Conservation (phyloP, 2,797 vertebrate species). For the Crenichthys baileyi region DNA sequence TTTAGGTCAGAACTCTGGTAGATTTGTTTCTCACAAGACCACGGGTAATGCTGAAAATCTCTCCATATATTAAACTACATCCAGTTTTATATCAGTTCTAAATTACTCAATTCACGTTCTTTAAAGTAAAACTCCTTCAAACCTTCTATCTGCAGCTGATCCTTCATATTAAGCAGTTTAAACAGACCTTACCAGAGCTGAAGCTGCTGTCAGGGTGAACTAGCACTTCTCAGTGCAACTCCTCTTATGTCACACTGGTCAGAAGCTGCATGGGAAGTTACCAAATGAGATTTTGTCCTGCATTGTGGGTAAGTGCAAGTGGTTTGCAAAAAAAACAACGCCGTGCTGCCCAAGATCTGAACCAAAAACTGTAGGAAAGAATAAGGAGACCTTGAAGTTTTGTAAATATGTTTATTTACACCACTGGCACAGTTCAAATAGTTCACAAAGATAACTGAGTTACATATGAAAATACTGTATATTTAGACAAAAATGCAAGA, state of each 20-base stretch:
- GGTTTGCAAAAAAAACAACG: not conserved
- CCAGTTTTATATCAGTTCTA: too few relatives aligned
- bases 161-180: not conserved
- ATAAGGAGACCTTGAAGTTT: constrained; percentile 1
- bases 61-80: not conserved
- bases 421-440: constrained; percentile 46
- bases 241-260: not conserved
- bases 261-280: constrained; percentile 2
- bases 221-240: not conserved
- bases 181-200: not conserved
- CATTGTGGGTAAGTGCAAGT: not conserved
- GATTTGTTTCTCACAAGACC: not conserved
- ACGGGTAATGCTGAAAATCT: not conserved
- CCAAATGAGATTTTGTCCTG: not conserved
- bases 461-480: constrained; percentile 47
- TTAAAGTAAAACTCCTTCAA: not conserved
- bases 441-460: constrained; percentile 28
- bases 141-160: not conserved
- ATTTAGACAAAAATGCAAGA: constrained; percentile 56
- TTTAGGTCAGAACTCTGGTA: not conserved
- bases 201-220: not conserved
- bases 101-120: not conserved
- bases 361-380: not conserved
- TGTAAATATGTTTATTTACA: constrained; percentile 76
- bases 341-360: not conserved